Evolutionary conservation across 2,888 invertebrate genomes (phyloP).

Genomic region (Tricholauxania praeusta): DNA sequence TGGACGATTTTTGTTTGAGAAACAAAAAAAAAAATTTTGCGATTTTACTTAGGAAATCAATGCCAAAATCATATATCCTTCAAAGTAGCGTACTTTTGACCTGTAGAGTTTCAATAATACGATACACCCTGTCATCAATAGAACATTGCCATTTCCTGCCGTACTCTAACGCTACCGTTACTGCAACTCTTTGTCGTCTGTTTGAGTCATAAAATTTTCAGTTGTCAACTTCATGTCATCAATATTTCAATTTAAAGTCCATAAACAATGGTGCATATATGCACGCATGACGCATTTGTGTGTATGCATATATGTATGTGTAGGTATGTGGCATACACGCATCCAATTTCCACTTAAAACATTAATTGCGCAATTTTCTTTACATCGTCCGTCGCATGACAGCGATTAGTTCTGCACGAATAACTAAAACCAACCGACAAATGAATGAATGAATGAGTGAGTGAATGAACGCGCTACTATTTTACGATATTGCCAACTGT

Average conservation of each 20-base stretch:
- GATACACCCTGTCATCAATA: not conserved
- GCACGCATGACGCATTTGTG: constrained; percentile 31
- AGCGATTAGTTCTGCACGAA: constrained; percentile 53
- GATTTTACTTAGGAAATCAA: no score
- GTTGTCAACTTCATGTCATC: constrained; percentile 32
- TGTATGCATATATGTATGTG: not conserved
- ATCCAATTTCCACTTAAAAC: constrained; percentile 35
- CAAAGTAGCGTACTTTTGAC: no score
- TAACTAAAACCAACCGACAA: constrained; percentile 44
- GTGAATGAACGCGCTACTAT: not conserved
- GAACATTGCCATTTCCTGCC: not conserved
- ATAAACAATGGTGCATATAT: constrained; percentile 28
- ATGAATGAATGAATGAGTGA: no score
- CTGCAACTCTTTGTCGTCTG: constrained; percentile 24
- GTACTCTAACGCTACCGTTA: not conserved
- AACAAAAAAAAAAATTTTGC: no score
- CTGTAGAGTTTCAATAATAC: not conserved
- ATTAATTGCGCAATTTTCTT: constrained; percentile 37
- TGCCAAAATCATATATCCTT: no score
- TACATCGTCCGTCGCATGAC: constrained; percentile 44
- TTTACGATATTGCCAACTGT: constrained; percentile 33
- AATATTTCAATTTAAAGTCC: constrained; percentile 35
- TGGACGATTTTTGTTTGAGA: no score
- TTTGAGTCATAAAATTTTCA: constrained; percentile 31
- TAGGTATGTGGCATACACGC: constrained; percentile 3